A percentile compares a stretch with the other conserved stretches of the same genome.
Evolutionary conservation across 2,797 vertebrate species (phyloP).

Genomic region (Mormyrops boulengeri): DNA sequence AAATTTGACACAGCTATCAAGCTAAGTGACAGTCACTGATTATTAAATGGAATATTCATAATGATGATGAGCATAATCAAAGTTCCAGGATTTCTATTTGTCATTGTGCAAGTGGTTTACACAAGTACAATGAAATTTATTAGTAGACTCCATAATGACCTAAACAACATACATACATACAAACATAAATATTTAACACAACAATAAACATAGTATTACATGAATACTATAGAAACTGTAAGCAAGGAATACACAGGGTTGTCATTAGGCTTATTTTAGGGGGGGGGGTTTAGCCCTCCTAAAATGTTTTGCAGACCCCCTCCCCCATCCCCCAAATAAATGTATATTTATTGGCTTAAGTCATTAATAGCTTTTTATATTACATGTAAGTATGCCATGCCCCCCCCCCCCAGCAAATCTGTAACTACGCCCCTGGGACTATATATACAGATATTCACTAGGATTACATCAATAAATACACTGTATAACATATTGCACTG

Average conservation of each 20-base stretch:
- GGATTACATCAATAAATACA: neutral
- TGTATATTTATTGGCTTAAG: neutral
- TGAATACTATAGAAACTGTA: neutral
- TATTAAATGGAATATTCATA: neutral
- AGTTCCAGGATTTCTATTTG: neutral
- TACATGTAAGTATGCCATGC: neutral
- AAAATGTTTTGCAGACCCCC: neutral
- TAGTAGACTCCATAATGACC: neutral
- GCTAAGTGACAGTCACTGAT: neutral
- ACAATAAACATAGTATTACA: neutral
- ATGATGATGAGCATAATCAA: neutral
- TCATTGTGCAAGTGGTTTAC: neutral
- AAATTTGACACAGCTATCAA: neutral
- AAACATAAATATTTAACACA: neutral
- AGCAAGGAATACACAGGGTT: neutral
- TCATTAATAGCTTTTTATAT: neutral
- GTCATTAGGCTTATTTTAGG: neutral
- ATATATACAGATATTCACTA: neutral
- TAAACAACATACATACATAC: neutral
- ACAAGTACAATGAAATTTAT: neutral
- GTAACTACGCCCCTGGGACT: neutral
- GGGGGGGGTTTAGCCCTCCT: neutral
- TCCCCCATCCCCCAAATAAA: neutral
- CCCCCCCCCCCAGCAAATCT: neutral
- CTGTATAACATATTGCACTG: neutral